phyloP scores from a whole-genome alignment of 2,888 invertebrate species.

The Allacma fusca region DNA sequence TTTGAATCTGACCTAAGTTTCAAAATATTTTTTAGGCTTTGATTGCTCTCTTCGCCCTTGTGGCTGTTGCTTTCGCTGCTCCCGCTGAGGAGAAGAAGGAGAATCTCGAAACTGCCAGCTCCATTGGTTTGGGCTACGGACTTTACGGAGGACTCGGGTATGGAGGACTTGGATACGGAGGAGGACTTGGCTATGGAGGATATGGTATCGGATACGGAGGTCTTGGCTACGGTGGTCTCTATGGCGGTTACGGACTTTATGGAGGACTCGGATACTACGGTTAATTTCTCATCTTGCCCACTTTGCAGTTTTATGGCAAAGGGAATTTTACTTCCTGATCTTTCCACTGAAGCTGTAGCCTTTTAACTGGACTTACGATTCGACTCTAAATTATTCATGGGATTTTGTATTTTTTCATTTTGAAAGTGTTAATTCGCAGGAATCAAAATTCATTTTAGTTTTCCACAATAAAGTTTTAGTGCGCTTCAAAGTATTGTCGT shows the following conservation, averaged over 20 bases:
- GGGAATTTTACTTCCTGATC: too few species aligned
- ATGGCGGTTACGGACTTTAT: background rate
- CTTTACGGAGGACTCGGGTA: conserved; percentile 38
- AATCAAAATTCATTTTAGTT: too few species aligned
- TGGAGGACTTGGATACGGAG: conserved; percentile 19
- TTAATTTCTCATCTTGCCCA: too few species aligned
- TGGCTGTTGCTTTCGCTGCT: conserved; percentile 57
- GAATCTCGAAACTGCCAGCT: conserved; percentile 35
- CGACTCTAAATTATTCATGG: too few species aligned
- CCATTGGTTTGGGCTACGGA: conserved; percentile 40
- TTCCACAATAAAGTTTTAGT: too few species aligned
- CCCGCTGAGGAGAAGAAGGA: conserved; percentile 46
- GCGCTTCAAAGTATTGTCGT: too few species aligned
- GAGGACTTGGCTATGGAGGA: conserved; percentile 22
- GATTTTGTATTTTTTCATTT: too few species aligned
- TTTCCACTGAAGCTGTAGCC: too few species aligned
- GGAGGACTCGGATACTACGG: too few species aligned
- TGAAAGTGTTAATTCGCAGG: too few species aligned
- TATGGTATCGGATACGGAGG: conserved; percentile 26
- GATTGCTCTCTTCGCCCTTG: conserved; percentile 52
- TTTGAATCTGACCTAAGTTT: conserved; percentile 5
- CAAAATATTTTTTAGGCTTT: conserved; percentile 35
- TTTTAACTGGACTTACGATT: too few species aligned
- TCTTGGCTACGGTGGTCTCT: conserved; percentile 24
- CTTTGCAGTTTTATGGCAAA: too few species aligned